A percentile compares a stretch with the other conserved stretches of the same genome.
These are phyloP conservation scores for Melanotaenia trifasciata DNA, from an alignment of 2,797 vertebrate species.

Conservation along the genomic window DNA sequence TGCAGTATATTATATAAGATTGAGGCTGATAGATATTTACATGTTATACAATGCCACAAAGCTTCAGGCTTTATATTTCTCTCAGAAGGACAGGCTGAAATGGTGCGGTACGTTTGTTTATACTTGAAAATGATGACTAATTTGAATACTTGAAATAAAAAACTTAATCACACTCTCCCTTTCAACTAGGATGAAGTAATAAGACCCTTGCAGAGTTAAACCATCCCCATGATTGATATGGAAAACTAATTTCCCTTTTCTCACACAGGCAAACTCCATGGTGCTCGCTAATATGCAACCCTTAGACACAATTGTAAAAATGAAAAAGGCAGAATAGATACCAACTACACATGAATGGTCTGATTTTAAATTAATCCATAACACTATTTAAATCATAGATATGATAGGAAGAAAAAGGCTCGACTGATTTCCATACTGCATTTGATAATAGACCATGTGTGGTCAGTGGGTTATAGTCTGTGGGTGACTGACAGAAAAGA, in stretches of 20 bases:
- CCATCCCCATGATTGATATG: conserved; percentile 29
- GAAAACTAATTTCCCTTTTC: conserved; percentile 24
- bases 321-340: conserved; percentile 7
- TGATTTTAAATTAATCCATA: neutral
- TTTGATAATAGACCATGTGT: conserved; percentile 7
- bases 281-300: neutral
- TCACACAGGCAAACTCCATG: neutral
- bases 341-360: neutral
- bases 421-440: neutral
- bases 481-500: conserved; percentile 21
- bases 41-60: neutral
- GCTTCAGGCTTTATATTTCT: neutral
- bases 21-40: neutral
- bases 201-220: conserved; percentile 23
- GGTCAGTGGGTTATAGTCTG: conserved; percentile 6
- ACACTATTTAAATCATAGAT: neutral
- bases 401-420: neutral
- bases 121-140: conserved; percentile 14
- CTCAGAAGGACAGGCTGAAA: neutral
- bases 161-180: conserved; percentile 14
- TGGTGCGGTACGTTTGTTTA: neutral
- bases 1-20: neutral
- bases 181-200: conserved; percentile 32
- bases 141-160: conserved; percentile 37
- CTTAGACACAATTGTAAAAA: conserved; percentile 9